These are phyloP conservation scores for Neoascia interrupta DNA, from an alignment of 2,888 invertebrate species.

Conservation along the genomic window DNA sequence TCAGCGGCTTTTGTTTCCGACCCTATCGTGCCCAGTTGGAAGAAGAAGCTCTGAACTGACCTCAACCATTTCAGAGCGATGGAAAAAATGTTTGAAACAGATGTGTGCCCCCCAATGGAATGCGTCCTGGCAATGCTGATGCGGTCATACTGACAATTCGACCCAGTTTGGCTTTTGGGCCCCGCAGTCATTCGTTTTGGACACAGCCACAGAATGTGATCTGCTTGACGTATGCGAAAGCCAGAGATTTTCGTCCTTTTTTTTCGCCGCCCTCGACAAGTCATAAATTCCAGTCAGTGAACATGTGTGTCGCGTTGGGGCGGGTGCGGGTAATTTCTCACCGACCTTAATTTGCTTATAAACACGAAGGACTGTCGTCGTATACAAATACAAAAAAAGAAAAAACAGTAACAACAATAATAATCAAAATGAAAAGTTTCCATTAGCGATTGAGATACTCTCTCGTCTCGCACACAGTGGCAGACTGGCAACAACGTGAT, in stretches of 20 bases:
- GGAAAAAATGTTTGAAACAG: not conserved
- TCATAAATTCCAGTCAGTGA: no score
- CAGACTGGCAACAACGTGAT: conserved; percentile 58
- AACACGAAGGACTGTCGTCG: conserved; percentile 15
- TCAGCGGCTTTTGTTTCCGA: not conserved
- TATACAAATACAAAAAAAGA: conserved; percentile 19
- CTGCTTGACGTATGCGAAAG: not conserved
- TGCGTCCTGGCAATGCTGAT: no score
- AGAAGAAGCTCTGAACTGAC: not conserved
- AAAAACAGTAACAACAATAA: conserved; percentile 21
- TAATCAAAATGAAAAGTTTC: conserved; percentile 52
- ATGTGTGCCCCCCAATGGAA: no score
- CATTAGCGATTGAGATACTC: conserved; percentile 58
- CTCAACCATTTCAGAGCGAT: not conserved
- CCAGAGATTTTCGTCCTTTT: not conserved
- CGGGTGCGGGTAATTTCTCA: conserved; percentile 55
- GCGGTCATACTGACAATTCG: no score
- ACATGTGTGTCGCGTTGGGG: no score
- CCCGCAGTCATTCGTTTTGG: not conserved
- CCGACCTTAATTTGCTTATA: conserved; percentile 66
- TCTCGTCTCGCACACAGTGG: not conserved
- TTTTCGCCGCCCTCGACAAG: not conserved
- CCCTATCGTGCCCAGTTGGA: not conserved
- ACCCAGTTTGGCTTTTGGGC: not conserved
- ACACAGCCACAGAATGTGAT: not conserved